Evolutionary conservation across 2,888 invertebrate species (phyloP), one percentile per base, ranked within the genome.

Genomic region (Oxytorus armatus): DNA sequence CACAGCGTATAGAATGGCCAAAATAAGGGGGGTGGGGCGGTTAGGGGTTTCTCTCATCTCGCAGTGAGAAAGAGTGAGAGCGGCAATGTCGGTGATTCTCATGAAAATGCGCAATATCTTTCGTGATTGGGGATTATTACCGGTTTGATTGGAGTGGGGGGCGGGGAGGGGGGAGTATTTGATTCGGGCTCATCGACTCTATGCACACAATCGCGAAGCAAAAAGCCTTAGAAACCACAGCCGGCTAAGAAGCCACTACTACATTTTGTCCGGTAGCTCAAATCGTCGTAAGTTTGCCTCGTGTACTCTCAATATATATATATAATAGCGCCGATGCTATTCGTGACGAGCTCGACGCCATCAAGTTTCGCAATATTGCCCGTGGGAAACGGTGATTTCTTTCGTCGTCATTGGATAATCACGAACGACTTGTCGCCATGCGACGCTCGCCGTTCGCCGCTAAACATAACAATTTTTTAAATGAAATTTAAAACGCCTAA

Each of bases 51-150:
- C n/a, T n/a, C n/a, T n/a, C n/a, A n/a, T n/a, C n/a, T n/a, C n/a
- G n/a, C n/a, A n/a, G n/a, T n/a, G n/a, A n/a, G 47, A 51, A 23
- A 21, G 25, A 36, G 14, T 8, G 25, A 49, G 55, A 84, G 81
- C 83, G 85, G 84, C 88, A 90, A 90, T 90, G 88, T 88, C 88
- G 88, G 90, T 90, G 90, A 90, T 90, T 91, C 88, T 87, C 79
- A 75, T 79, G 89, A 90, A 74, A 91, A 89, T 89, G 89, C 88
- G 89, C 89, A 89, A 89, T 91, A 90, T 91, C 91, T 91, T 89
- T 83, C 91, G 91, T 91, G 91, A 91, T 91, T 89, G 86, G 88
- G 89, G 89, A 90, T 91, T 91, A 91, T 91, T 91, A 91, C 88
- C 77, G 82, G 69, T 82, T 69, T 85, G 84, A 86, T 86, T 86